These are phyloP conservation scores for Caretta caretta DNA, from an alignment of 2,113 vertebrate genomes.

Conservation along the genomic window DNA sequence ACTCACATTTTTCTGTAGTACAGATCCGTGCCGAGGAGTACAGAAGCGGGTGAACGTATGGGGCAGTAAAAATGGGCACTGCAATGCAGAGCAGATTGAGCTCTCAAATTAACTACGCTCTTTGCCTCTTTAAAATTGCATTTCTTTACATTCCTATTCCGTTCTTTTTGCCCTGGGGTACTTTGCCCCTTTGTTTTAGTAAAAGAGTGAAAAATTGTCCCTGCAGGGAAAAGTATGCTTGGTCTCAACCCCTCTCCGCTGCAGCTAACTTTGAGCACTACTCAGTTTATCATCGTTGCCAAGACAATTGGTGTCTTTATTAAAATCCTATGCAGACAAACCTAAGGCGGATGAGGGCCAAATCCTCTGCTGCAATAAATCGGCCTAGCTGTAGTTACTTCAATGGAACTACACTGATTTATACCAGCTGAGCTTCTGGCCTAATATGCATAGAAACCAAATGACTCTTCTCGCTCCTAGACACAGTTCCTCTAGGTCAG, in stretches of 20 bases:
- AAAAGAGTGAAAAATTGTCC: conserved; percentile 52
- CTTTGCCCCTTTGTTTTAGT: conserved; percentile 45
- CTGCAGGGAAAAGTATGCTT: neutral
- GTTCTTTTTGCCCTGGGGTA: conserved; percentile 24
- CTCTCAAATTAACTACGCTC: neutral
- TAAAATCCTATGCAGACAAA: conserved; percentile 54
- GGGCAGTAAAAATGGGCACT: rapidly evolving
- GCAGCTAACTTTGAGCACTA: neutral
- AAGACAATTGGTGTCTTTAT: conserved; percentile 30
- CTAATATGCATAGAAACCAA: conserved; percentile 1
- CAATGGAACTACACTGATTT: neutral
- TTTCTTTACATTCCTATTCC: neutral
- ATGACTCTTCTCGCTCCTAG: neutral
- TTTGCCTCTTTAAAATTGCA: neutral
- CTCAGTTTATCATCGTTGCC: conserved; percentile 17
- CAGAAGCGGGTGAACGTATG: neutral
- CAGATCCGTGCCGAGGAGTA: neutral
- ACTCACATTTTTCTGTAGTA: neutral
- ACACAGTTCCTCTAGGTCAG: neutral
- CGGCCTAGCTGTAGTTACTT: neutral
- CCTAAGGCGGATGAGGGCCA: conserved; percentile 28
- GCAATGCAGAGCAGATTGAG: neutral
- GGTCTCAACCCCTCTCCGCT: conserved; percentile 50
- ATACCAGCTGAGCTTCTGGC: conserved; percentile 17
- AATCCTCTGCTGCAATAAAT: conserved; percentile 32